Conservation (phyloP, 1,140 invertebrate species). For the Parasteatoda tepidariorum region DNA sequence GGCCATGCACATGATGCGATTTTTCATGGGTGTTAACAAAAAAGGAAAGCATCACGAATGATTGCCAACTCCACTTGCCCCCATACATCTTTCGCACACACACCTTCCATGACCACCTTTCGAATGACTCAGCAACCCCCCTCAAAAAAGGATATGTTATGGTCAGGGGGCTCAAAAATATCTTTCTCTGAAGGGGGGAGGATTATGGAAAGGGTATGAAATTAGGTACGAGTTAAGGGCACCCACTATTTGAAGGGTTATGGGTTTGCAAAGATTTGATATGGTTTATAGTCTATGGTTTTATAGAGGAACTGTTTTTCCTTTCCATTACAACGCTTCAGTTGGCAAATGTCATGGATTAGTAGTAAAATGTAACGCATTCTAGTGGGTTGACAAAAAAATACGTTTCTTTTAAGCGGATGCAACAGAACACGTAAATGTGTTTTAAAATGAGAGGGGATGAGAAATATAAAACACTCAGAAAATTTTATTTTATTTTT, state of each 20-base stretch:
- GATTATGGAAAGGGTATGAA: slow-evolving; percentile 11
- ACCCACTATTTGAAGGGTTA: slow-evolving; percentile 19
- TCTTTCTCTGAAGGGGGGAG: not conserved
- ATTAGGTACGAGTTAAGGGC: slow-evolving; percentile 34
- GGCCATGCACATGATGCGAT: slow-evolving; percentile 53
- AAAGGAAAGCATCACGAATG: slow-evolving; percentile 31
- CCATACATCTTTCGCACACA: slow-evolving; percentile 51
- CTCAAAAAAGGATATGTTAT: not conserved
- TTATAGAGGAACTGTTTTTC: not conserved
- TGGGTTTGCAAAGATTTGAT: slow-evolving; percentile 27
- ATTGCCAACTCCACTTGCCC: slow-evolving; percentile 54
- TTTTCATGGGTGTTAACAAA: slow-evolving; percentile 58
- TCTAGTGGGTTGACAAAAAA: too few species aligned
- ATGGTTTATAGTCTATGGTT: slow-evolving; percentile 23
- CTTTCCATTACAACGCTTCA: slow-evolving; percentile 31
- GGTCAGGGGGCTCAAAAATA: too few species aligned
- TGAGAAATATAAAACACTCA: too few species aligned
- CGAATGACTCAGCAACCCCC: not conserved
- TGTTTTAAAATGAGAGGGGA: too few species aligned
- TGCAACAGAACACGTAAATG: too few species aligned
- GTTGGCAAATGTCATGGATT: not conserved
- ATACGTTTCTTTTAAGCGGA: too few species aligned
- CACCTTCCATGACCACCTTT: too few species aligned
- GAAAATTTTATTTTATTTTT: too few species aligned
- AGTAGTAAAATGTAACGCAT: too few species aligned